Percentiles rank a stretch among this genome's conserved stretches.
phyloP scores from a whole-genome alignment of 2,113 vertebrate species.

The Blennius ocellaris region DNA sequence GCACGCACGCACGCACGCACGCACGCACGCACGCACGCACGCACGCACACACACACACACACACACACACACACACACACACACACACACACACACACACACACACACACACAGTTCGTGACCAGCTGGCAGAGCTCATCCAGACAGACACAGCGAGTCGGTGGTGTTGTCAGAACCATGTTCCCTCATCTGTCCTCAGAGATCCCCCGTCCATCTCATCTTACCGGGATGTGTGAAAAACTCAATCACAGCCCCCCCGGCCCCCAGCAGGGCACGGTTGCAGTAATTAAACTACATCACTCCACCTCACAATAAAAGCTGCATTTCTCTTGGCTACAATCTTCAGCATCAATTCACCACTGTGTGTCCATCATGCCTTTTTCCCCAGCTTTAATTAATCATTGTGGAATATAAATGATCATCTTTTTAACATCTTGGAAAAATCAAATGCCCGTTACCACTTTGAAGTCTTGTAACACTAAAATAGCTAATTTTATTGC shows the following conservation, averaged over 20 bases:
- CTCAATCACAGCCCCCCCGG: slow-evolving; percentile 69
- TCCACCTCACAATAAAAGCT: slow-evolving; percentile 30
- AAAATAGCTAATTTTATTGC: too few relatives aligned
- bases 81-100: neutral
- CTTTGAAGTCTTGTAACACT: too few relatives aligned
- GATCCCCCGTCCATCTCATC: slow-evolving; percentile 42
- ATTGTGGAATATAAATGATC: neutral
- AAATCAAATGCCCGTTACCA: neutral
- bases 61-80: too few relatives aligned
- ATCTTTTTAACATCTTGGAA: neutral
- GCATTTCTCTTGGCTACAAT: slow-evolving; percentile 12
- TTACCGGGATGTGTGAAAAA: slow-evolving; percentile 73
- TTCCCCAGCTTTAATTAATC: neutral
- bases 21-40: too few relatives aligned
- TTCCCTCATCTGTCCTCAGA: slow-evolving; percentile 64
- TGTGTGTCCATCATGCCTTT: neutral
- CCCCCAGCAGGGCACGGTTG: slow-evolving; percentile 58
- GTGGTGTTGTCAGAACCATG: slow-evolving; percentile 65
- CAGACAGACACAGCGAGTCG: slow-evolving; percentile 47
- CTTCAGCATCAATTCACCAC: neutral
- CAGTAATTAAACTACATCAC: slow-evolving; percentile 75
- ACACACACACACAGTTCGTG: slow-evolving; percentile 32
- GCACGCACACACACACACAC: too few relatives aligned
- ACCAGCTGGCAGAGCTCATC: slow-evolving; percentile 51
- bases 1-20: neutral